Evolutionary conservation across 2,113 vertebrate genomes (phyloP).

Genomic region (Mionectes macconnelli): DNA sequence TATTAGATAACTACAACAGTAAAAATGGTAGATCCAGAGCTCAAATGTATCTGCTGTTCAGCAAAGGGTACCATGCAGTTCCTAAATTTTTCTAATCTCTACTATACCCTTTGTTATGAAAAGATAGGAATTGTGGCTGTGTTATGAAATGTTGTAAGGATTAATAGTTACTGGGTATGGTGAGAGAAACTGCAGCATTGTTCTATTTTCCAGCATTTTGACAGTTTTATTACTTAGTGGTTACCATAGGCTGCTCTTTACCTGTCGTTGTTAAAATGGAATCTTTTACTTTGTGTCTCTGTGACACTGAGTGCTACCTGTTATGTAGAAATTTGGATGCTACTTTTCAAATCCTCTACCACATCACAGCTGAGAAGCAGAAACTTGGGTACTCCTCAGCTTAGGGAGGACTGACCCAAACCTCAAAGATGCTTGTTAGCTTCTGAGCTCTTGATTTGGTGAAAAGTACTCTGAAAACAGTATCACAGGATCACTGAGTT

Average conservation of each 20-base stretch:
- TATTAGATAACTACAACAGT: neutral
- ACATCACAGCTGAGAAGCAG: neutral
- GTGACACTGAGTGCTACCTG: fast-evolving
- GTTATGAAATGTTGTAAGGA: neutral
- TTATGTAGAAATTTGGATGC: neutral
- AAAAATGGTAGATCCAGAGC: neutral
- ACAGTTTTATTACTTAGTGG: neutral
- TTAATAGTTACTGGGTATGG: neutral
- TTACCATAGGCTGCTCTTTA: neutral
- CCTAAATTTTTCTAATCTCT: neutral
- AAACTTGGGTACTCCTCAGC: neutral
- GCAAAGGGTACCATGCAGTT: neutral
- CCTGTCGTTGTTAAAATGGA: neutral
- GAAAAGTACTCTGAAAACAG: neutral
- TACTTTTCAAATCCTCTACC: neutral
- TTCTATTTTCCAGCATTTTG: neutral
- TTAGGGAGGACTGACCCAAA: neutral
- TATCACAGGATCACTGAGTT: neutral
- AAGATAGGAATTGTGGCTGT: neutral
- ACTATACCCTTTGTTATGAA: neutral
- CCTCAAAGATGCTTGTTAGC: fast-evolving
- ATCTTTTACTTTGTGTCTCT: neutral
- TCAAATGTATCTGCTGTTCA: neutral
- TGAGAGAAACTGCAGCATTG: neutral
- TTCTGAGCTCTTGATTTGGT: neutral